Percentiles rank a stretch among this genome's conserved stretches.
phyloP scores from a whole-genome alignment of 2,888 invertebrate genomes.

The Julus scanicus region DNA sequence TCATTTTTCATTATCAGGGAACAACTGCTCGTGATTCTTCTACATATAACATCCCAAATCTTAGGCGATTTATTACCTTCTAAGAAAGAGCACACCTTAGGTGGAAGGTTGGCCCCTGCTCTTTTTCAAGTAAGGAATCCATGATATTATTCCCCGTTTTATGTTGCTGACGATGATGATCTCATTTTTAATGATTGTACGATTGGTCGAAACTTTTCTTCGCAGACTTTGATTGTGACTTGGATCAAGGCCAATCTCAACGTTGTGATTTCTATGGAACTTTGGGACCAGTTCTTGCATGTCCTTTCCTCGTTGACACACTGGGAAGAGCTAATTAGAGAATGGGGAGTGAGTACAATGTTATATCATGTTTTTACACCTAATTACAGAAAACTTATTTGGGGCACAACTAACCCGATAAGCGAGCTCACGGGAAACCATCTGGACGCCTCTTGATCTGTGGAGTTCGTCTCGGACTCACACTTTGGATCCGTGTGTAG shows the following conservation, averaged over 20 bases:
- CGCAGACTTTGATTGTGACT: slow-evolving; percentile 94
- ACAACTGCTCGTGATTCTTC: slow-evolving; percentile 83
- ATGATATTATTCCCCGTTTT: not conserved
- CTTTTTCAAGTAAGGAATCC: slow-evolving; percentile 66
- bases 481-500: too few species aligned
- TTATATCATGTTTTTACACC: too few species aligned
- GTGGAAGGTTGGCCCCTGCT: slow-evolving; percentile 67
- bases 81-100: slow-evolving; percentile 75
- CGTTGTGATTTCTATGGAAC: slow-evolving; percentile 84
- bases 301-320: slow-evolving; percentile 88
- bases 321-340: slow-evolving; percentile 93
- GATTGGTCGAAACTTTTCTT: slow-evolving; percentile 63
- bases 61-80: slow-evolving; percentile 79
- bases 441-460: too few species aligned
- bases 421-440: too few species aligned
- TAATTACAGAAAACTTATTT: not conserved
- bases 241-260: slow-evolving; percentile 98
- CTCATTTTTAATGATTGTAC: not conserved
- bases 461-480: too few species aligned
- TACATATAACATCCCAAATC: slow-evolving; percentile 92
- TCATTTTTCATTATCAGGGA: slow-evolving; percentile 74
- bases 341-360: slow-evolving; percentile 85
- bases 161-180: not conserved
- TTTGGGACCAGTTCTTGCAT: slow-evolving; percentile 94
- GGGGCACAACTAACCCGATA: too few species aligned